Evolutionary conservation across 2,888 invertebrate species (phyloP).

Genomic region (Tortricodes alternella): DNA sequence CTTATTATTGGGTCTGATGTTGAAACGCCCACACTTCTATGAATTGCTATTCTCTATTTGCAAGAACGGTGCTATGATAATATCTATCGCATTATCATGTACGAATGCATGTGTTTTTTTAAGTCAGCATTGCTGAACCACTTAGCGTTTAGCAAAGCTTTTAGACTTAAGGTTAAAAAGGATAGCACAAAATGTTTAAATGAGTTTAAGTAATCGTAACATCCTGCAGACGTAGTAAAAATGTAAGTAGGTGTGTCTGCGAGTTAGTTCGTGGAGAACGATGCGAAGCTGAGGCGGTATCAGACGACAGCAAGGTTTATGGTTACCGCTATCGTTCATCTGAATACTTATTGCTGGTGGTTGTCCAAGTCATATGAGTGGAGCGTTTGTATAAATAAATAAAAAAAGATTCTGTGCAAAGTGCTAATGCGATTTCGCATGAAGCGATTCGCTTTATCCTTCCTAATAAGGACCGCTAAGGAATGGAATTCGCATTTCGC

Average conservation of each 20-base stretch:
- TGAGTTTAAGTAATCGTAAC: not conserved
- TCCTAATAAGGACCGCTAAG: too few species aligned
- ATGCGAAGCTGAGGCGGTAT: constrained; percentile 44
- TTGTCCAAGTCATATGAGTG: constrained; percentile 31
- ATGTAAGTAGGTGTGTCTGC: constrained; percentile 1
- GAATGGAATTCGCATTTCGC: too few species aligned
- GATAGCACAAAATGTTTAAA: constrained; percentile 2
- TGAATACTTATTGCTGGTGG: constrained; percentile 47
- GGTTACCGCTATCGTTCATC: constrained; percentile 66
- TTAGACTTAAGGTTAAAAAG: too few species aligned
- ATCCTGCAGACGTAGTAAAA: not conserved
- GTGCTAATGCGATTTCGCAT: not conserved
- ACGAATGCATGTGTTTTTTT: constrained; percentile 22
- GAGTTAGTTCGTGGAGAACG: constrained; percentile 23
- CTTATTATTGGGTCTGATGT: constrained; percentile 34
- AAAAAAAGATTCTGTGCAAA: too few species aligned
- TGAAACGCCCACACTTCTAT: constrained; percentile 31
- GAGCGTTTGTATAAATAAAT: constrained; percentile 27
- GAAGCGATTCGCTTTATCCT: too few species aligned
- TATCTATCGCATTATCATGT: constrained; percentile 19
- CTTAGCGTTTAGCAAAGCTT: not conserved
- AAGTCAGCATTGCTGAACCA: constrained; percentile 2
- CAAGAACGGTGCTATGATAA: constrained; percentile 14
- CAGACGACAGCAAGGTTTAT: constrained; percentile 69
- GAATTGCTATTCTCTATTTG: constrained; percentile 22